A percentile compares a stretch with the other conserved stretches of the same genome.
Evolutionary conservation across 2,888 invertebrate species (phyloP).

Genomic region (Cryptus armator): DNA sequence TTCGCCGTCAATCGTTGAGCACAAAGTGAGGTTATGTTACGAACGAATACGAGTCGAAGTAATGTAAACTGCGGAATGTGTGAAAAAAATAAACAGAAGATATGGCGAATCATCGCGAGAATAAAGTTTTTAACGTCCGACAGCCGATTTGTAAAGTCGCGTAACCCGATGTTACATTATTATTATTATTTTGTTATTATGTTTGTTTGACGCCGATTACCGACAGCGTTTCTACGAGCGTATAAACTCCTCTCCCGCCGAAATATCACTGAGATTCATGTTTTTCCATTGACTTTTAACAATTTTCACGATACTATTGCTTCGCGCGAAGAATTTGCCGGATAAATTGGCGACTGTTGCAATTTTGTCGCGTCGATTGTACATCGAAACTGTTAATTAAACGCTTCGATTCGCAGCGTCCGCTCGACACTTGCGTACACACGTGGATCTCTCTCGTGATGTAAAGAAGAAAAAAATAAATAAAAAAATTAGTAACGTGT

Average conservation of each 20-base stretch:
- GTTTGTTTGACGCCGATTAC: neutral
- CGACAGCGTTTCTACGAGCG: neutral
- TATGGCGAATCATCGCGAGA: neutral
- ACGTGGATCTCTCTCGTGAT: neutral
- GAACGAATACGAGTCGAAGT: neutral
- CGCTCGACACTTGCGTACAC: neutral
- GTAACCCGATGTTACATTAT: no score
- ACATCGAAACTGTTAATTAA: no score
- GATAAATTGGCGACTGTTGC: no score
- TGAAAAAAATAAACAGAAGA: neutral
- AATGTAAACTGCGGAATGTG: neutral
- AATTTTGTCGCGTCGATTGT: no score
- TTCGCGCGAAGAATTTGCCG: no score
- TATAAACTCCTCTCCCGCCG: neutral
- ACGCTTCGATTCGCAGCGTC: no score
- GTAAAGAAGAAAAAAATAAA: neutral
- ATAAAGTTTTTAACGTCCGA: neutral
- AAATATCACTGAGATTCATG: neutral
- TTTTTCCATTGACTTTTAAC: neutral
- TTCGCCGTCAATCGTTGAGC: constrained; percentile 2
- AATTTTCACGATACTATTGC: neutral
- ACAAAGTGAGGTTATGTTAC: neutral
- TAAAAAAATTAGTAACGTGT: neutral
- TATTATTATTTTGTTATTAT: neutral
- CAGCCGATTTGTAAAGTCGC: neutral